phyloP scores from a whole-genome alignment of 2,888 invertebrate genomes.

The Halocaridina rubra region DNA sequence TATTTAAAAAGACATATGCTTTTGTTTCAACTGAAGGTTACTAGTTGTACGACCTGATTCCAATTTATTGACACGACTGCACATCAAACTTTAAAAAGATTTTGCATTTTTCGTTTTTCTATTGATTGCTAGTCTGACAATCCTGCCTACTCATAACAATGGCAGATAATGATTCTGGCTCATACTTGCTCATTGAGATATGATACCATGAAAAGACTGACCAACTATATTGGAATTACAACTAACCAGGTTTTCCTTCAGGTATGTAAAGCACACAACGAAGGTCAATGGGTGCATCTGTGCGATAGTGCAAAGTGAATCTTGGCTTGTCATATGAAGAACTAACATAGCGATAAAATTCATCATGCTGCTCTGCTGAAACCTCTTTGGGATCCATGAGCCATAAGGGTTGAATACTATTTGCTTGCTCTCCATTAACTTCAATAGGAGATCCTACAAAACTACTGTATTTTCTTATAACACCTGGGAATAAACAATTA shows the following conservation, averaged over 20 bases:
- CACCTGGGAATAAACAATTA: neutral
- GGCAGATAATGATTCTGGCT: too few species aligned
- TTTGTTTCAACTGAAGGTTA: too few species aligned
- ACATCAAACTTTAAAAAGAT: too few species aligned
- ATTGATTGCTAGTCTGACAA: too few species aligned
- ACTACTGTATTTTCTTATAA: neutral
- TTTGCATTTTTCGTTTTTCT: too few species aligned
- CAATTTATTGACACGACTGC: too few species aligned
- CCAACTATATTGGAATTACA: too few species aligned
- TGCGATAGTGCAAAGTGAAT: constrained; percentile 91
- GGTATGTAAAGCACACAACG: constrained; percentile 93
- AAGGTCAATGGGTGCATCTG: constrained; percentile 92
- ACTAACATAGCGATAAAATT: constrained; percentile 90
- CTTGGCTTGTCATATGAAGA: constrained; percentile 89
- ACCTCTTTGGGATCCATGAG: constrained; percentile 72
- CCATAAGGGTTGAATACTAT: constrained; percentile 90
- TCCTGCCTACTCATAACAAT: too few species aligned
- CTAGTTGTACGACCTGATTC: too few species aligned
- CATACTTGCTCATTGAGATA: too few species aligned
- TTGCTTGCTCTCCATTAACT: constrained; percentile 88
- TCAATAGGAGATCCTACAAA: constrained; percentile 89
- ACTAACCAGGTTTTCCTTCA: constrained; percentile 82
- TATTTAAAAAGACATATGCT: too few species aligned
- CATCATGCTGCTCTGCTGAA: constrained; percentile 85
- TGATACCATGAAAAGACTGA: too few species aligned